phyloP scores from a whole-genome alignment of 2,797 vertebrate species.

The Xerus rutilus region DNA sequence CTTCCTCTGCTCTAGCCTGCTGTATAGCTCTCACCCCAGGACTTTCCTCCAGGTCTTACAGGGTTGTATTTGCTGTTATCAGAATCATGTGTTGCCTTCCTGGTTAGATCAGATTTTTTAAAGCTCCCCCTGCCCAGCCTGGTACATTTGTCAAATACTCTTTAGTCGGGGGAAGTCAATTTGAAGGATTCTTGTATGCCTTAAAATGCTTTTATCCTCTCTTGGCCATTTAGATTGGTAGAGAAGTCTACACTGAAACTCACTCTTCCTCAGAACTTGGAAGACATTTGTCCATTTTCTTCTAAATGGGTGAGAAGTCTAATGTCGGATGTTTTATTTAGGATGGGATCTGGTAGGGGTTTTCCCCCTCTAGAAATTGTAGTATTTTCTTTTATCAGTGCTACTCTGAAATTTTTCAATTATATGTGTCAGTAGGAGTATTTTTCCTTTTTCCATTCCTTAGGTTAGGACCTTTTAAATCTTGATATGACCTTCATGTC shows the following conservation, averaged over 20 bases:
- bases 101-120: background rate
- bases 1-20: background rate
- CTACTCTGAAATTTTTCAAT: background rate
- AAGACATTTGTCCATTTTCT: background rate
- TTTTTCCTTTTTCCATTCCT: background rate
- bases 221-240: background rate
- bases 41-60: background rate
- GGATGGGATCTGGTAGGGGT: background rate
- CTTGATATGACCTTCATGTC: background rate
- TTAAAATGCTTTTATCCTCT: background rate
- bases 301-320: background rate
- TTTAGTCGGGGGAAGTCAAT: background rate
- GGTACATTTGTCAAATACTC: background rate
- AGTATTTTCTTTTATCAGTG: background rate
- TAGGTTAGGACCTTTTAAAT: background rate
- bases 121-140: background rate
- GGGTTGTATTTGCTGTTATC: background rate
- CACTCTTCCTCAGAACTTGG: background rate
- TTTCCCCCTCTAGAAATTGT: background rate
- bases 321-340: background rate
- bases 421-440: constrained; percentile 1
- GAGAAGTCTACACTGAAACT: background rate
- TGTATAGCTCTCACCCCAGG: background rate
- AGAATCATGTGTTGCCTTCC: background rate
- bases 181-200: background rate